A percentile compares a stretch with the other conserved stretches of the same genome.
phyloP scores from a whole-genome alignment of 2,797 vertebrate species.

The Hoplostethus mediterraneus region DNA sequence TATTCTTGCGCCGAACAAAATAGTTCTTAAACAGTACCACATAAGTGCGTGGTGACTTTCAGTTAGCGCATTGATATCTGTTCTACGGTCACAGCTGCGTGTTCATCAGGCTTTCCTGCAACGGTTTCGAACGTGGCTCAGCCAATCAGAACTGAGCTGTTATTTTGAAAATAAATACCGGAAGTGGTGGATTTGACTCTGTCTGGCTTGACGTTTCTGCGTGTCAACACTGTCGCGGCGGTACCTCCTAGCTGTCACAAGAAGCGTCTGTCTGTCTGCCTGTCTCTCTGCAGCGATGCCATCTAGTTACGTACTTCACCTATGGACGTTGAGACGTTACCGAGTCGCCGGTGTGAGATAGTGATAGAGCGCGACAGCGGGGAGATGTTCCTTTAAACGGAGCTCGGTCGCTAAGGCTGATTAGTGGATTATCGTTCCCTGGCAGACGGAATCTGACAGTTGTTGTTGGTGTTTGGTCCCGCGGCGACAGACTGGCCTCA shows the following conservation, averaged over 20 bases:
- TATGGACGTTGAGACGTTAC: not conserved
- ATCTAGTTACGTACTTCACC: not conserved
- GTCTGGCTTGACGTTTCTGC: constrained; percentile 12
- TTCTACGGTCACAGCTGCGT: no score
- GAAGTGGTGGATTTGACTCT: not conserved
- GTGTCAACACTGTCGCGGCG: not conserved
- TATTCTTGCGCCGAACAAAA: no score
- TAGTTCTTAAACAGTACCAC: no score
- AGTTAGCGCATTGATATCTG: no score
- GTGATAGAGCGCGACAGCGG: not conserved
- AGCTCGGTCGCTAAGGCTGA: not conserved
- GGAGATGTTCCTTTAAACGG: constrained; percentile 4
- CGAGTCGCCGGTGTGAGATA: not conserved
- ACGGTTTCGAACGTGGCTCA: no score
- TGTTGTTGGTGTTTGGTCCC: constrained; percentile 22
- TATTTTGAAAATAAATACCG: not conserved
- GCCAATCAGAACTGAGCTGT: no score
- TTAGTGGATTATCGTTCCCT: constrained; percentile 32
- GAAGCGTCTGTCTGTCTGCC: not conserved
- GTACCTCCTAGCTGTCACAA: constrained; percentile 28
- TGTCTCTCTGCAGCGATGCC: not conserved
- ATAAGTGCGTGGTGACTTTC: no score
- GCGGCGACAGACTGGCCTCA: constrained; percentile 25
- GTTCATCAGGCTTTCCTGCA: no score
- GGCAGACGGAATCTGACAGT: constrained; percentile 21